Conservation (phyloP, 2,113 vertebrate genomes). For the Struthidea cinerea region DNA sequence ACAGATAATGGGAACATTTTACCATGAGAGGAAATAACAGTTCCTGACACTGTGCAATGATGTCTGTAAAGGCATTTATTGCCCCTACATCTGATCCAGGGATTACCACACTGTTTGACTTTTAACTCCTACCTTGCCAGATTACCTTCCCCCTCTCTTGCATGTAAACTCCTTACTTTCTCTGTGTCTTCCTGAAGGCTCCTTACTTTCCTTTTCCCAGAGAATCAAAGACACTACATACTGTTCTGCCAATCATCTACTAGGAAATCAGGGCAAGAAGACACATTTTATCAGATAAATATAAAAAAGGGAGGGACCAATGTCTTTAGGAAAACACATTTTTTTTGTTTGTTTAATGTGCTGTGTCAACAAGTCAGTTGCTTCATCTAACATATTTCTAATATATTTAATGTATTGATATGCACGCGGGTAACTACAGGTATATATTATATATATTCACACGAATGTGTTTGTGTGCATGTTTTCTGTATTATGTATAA, state of each 20-base stretch:
- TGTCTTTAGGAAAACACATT: neutral
- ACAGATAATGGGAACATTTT: neutral
- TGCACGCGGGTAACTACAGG: rapidly evolving
- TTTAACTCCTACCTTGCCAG: neutral
- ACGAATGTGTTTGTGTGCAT: neutral
- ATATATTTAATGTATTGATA: neutral
- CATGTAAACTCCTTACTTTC: neutral
- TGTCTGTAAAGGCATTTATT: neutral
- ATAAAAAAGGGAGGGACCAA: neutral
- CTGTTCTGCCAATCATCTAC: neutral
- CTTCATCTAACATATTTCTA: neutral
- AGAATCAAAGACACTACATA: neutral
- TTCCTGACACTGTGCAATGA: neutral
- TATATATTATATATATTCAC: neutral
- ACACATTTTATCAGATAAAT: neutral
- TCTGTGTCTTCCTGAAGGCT: neutral
- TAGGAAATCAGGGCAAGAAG: neutral
- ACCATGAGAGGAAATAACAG: neutral
- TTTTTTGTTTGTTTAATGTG: neutral
- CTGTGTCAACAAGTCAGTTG: neutral
- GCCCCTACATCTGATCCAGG: neutral
- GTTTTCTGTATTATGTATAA: neutral
- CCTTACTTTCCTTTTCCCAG: neutral
- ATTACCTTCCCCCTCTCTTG: neutral
- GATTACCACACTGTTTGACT: neutral